Percentiles rank a stretch among this genome's conserved stretches.
Conservation (phyloP, 2,113 vertebrate genomes). For the Callipepla squamata region DNA sequence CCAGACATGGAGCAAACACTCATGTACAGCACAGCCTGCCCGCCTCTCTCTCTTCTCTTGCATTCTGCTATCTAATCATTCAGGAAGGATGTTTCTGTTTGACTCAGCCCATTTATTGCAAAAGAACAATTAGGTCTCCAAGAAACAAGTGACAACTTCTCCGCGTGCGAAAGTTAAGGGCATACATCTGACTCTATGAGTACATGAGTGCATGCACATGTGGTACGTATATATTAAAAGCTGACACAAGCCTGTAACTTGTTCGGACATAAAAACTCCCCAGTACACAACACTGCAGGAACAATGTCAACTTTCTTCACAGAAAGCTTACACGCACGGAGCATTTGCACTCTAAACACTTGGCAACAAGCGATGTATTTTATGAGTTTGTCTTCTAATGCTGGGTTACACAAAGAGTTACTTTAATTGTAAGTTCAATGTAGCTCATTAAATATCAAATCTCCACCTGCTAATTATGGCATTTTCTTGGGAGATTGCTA, state of each 20-base stretch:
- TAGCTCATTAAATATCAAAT: neutral
- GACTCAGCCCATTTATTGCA: neutral
- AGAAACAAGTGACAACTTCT: neutral
- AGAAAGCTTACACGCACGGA: neutral
- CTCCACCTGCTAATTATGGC: neutral
- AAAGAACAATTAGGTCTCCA: neutral
- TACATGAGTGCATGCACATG: fast-evolving
- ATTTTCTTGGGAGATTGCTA: neutral
- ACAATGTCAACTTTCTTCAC: neutral
- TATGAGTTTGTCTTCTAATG: neutral
- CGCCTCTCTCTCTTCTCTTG: neutral
- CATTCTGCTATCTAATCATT: fast-evolving
- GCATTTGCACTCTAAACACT: neutral
- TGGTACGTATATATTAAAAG: neutral
- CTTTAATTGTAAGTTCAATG: neutral
- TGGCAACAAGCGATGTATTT: neutral
- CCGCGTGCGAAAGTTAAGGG: neutral
- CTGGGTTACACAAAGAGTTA: neutral
- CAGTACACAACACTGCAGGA: neutral
- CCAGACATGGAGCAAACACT: neutral
- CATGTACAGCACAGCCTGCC: neutral
- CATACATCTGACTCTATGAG: neutral
- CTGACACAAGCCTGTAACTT: neutral
- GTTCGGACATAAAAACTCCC: neutral
- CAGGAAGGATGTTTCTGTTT: neutral